These are phyloP conservation scores for Tetramorium bicarinatum DNA, from an alignment of 2,888 invertebrate genomes.

Conservation along the genomic window DNA sequence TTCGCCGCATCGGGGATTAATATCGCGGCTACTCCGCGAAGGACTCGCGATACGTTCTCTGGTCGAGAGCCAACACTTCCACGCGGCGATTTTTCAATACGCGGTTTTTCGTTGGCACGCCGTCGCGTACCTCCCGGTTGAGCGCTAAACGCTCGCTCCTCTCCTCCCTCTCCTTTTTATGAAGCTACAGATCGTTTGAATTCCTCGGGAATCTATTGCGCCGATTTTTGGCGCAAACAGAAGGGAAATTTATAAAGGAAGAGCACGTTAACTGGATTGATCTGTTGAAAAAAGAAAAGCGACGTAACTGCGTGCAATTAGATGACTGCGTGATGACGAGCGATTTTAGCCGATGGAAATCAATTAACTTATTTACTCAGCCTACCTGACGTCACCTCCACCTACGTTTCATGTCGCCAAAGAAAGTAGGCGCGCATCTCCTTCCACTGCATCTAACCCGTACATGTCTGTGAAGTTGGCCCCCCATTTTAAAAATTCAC, in stretches of 20 bases:
- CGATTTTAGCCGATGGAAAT: neutral
- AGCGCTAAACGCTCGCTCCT: neutral
- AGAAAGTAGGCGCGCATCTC: slow-evolving; percentile 51
- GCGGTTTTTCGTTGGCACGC: slow-evolving; percentile 15
- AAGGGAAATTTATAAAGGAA: neutral
- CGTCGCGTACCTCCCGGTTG: neutral
- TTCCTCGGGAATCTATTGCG: neutral
- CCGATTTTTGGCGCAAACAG: neutral
- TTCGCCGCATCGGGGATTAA: slow-evolving; percentile 25
- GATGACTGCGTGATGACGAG: neutral
- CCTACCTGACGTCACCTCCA: slow-evolving; percentile 46
- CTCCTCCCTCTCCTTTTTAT: neutral
- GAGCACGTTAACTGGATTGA: neutral
- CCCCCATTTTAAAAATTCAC: no score
- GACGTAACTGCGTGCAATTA: neutral
- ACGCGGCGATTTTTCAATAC: slow-evolving; percentile 37
- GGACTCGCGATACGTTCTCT: neutral
- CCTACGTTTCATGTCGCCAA: slow-evolving; percentile 21
- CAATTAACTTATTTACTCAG: slow-evolving; percentile 54
- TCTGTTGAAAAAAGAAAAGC: neutral
- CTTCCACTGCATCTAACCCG: slow-evolving; percentile 1
- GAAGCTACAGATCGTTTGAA: neutral
- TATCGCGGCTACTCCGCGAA: neutral
- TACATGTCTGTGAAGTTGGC: no score
- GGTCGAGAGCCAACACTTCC: slow-evolving; percentile 28